Evolutionary conservation across 2,888 invertebrate species (phyloP), one percentile per base, ranked within the genome.

Genomic region (Strigamia crassipes): DNA sequence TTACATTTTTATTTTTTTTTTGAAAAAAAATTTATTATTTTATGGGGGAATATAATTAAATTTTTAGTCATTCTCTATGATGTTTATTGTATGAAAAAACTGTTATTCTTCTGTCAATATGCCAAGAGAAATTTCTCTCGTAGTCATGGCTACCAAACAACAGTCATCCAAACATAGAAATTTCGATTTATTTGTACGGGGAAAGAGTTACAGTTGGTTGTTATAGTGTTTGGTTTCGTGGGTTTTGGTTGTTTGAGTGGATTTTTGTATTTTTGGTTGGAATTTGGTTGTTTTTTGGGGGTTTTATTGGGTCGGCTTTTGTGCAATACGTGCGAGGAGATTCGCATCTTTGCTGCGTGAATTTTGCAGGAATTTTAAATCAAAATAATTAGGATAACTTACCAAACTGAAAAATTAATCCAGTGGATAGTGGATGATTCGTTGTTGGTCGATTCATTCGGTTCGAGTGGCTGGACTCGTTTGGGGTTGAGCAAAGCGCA

Each of bases 361-460:
- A n/a, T 1, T n/a, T n/a, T 18, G 9, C 2, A 9, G 15, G 18
- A 56, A 56, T 56, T 18, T 21, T 18, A 56, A 73, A 5, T 66
- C 13, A 5, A 73, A 31, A 73, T 15, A 73, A 27, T 27, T 12
- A 27, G 27, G 21, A 2, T 73, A 8, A 27, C 73, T 73, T 73
- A 73, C 73, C 31, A 31, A 31, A 31, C 3, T 31, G 31, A 12
- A 73, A 73, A 73, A 8, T 27, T 23, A 31, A 31, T 73, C 73
- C 73, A n/a, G n/a, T 73, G 73, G 73, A 31, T 27, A 27, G 73
- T 73, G 31, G 10, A n/a, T 15, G 23, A n/a, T 73, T 73, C 5
- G 31, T 10, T 73, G 73, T 31, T 73, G 73, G n/a, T n/a, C 27
- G 73, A 73, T 73, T 73, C 73, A 73, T 73, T 31, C 73, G 73